Percentiles rank a stretch among this genome's conserved stretches.
Evolutionary conservation across 2,113 vertebrate genomes (phyloP).

Genomic region (Lophochroa leadbeateri): DNA sequence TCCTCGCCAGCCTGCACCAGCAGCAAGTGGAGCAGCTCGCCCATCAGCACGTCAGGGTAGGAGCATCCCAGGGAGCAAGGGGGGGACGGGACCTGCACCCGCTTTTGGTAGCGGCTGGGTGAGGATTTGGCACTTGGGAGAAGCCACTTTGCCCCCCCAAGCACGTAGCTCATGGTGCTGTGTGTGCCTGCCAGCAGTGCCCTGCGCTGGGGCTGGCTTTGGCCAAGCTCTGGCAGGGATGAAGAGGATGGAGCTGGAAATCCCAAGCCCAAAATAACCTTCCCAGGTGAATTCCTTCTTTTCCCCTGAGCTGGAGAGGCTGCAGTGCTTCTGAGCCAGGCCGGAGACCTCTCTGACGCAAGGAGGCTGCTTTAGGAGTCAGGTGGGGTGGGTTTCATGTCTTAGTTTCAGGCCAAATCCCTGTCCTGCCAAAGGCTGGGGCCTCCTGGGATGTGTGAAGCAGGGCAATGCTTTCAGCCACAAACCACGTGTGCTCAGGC

Average conservation of each 20-base stretch:
- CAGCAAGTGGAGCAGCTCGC: slow-evolving; percentile 78
- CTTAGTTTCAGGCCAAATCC: not conserved
- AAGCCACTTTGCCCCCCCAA: not conserved
- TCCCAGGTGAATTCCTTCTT: not conserved
- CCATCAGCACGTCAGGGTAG: slow-evolving; percentile 78
- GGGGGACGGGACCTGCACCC: accelerated
- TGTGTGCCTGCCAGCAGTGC: not conserved
- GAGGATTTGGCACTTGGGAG: accelerated
- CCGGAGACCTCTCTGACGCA: not conserved
- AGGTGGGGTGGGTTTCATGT: not conserved
- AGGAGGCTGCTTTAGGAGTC: not conserved
- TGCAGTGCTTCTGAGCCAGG: not conserved
- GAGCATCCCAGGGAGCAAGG: accelerated
- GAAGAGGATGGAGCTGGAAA: not conserved
- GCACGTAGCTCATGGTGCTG: not conserved
- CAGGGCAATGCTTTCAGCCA: not conserved
- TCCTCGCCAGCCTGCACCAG: slow-evolving; percentile 80
- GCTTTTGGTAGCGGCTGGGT: accelerated
- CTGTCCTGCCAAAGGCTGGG: not conserved
- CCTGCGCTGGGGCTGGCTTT: not conserved
- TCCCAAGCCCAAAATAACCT: not conserved
- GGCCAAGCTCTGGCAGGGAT: not conserved
- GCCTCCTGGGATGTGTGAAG: not conserved
- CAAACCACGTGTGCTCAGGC: not conserved
- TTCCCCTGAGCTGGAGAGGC: not conserved